These are phyloP conservation scores for Ictalurus furcatus DNA, from an alignment of 2,113 vertebrate genomes.

Conservation along the genomic window DNA sequence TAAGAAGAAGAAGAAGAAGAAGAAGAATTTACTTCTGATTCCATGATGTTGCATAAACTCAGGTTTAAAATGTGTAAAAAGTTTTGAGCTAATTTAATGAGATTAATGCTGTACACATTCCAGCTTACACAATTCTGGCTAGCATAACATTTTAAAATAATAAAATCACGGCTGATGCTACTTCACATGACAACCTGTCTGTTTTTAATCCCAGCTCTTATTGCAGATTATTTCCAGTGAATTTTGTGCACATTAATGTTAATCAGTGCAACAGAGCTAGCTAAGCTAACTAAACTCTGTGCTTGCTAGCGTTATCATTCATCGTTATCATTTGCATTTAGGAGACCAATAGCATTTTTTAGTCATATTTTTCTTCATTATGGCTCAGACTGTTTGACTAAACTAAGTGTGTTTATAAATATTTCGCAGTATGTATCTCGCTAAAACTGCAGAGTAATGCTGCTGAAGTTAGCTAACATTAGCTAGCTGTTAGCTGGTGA, in stretches of 20 bases:
- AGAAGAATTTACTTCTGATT: no score
- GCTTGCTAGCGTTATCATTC: not conserved
- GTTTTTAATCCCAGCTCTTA: not conserved
- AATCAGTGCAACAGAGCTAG: not conserved
- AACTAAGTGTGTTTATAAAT: not conserved
- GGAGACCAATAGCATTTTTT: not conserved
- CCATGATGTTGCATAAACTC: no score
- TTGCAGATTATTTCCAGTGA: not conserved
- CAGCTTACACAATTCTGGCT: not conserved
- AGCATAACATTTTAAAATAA: not conserved
- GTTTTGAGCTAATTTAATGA: not conserved
- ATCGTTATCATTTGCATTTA: not conserved
- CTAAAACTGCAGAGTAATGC: no score
- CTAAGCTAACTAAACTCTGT: not conserved
- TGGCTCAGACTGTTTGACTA: not conserved
- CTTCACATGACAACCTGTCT: not conserved
- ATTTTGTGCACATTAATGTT: not conserved
- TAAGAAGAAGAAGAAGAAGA: no score
- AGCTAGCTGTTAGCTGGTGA: not conserved
- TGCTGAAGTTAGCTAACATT: not conserved
- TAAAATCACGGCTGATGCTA: not conserved
- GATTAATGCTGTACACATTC: not conserved
- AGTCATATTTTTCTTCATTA: not conserved
- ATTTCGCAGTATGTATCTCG: not conserved
- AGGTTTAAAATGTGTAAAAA: no score